Evolutionary conservation across 2,888 invertebrate species (phyloP).

Genomic region (Ametastegia equiseti): DNA sequence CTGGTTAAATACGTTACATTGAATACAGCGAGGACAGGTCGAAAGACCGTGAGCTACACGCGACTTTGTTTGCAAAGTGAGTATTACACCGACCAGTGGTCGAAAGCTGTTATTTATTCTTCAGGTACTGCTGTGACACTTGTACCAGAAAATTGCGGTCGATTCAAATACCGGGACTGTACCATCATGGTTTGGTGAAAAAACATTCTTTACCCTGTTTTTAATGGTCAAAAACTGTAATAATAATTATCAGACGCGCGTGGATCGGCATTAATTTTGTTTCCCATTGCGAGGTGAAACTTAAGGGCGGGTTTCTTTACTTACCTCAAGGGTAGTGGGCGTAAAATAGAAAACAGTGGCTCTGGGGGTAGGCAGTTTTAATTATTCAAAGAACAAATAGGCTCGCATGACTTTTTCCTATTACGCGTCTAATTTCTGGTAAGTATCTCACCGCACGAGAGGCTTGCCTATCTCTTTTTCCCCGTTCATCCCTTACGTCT

Average conservation of each 20-base stretch:
- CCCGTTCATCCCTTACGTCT: constrained; percentile 45
- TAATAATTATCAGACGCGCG: not conserved
- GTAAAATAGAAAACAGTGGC: not conserved
- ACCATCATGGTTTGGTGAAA: too few relatives aligned
- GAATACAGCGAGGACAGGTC: constrained; percentile 12
- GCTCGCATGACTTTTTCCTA: constrained; percentile 66
- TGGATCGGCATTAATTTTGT: not conserved
- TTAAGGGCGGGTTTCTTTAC: not conserved
- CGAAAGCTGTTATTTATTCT: constrained; percentile 22
- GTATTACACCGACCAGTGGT: constrained; percentile 15
- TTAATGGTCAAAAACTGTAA: not conserved
- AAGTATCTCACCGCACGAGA: constrained; percentile 44
- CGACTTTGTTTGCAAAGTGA: constrained; percentile 31
- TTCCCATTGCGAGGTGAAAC: not conserved
- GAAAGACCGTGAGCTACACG: constrained; percentile 28
- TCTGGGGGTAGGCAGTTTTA: constrained; percentile 63
- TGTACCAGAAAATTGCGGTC: not conserved
- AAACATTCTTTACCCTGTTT: not conserved
- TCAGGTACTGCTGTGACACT: not conserved
- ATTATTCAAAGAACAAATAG: constrained; percentile 67
- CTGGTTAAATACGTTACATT: constrained; percentile 31
- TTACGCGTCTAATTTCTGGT: constrained; percentile 54
- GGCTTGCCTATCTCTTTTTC: constrained; percentile 49
- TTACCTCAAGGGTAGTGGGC: not conserved
- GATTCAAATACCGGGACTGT: not conserved